Base-by-base conservation (phyloP, 1,140 invertebrate genomes). In the Caligus rogercresseyi region DNA sequence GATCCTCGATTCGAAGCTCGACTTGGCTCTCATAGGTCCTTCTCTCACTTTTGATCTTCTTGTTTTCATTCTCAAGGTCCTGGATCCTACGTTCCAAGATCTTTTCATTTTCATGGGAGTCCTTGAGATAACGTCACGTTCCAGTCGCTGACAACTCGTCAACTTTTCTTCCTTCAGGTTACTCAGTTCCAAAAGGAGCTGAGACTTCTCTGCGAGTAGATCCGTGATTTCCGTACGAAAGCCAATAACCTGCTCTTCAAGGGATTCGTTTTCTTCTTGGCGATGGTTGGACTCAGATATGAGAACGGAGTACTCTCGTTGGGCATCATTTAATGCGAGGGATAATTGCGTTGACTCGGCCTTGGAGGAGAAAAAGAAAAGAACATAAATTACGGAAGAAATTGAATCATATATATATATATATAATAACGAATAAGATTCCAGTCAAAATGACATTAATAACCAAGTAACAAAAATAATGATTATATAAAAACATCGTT, bases 181-280 rank as follows among this genome's bases (percentile, higher is more conserved):
- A 43, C 31, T 43, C n/a, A 43, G 31, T n/a, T 43, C 31, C 31
- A 43, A 43, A 43, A 43, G 7, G 7, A 43, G n/a, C 7, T 43
- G 7, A 43, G 31, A 43, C n/a, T 43, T 43, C n/a, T 43, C 31
- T 11, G 31, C 31, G n/a, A 43, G 31, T 43, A 43, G n/a, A 7
- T 43, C 31, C 31, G 31, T 43, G n/a, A 43, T n/a, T n/a, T 43
- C 31, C 31, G 31, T 43, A 43, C 31, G 31, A 43, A 43, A 43
- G 31, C n/a, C n/a, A 11, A 43, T 43, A 7, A 43, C 31, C n/a
- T 43, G 31, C n/a, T 43, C 31, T 43, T 43, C 31, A 11, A 43
- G n/a, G n/a, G 7, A 11, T 56, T 56, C 54, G 19, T 56, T 56
- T 56, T 56, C 54, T 56, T 56, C 54, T 25, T 21, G 20, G 20